A percentile compares a stretch with the other conserved stretches of the same genome.
These are phyloP conservation scores for Plutomurus gul DNA, from an alignment of 1,140 invertebrate genomes.

Conservation along the genomic window DNA sequence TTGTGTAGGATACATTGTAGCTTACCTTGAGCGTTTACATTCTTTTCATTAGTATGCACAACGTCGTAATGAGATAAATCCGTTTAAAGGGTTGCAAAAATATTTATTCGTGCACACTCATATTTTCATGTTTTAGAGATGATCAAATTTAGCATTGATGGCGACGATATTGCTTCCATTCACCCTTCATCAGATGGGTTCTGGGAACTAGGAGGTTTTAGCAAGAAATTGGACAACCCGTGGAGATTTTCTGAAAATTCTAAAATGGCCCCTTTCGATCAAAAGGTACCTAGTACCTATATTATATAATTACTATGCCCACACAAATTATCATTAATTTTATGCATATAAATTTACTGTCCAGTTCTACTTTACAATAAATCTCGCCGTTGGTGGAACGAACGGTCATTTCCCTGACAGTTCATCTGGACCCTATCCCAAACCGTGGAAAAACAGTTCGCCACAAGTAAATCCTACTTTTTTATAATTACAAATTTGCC, in stretches of 20 bases:
- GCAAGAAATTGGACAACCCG: constrained; percentile 57
- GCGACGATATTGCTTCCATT: constrained; percentile 57
- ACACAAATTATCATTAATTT: not conserved
- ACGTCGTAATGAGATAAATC: too few species aligned
- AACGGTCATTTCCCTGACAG: constrained; percentile 68
- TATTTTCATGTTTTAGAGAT: constrained; percentile 6
- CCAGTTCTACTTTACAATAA: constrained; percentile 42
- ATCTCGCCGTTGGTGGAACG: constrained; percentile 45
- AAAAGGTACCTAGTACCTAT: constrained; percentile 63
- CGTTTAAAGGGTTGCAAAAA: not conserved
- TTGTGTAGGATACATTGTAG: too few species aligned
- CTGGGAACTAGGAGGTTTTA: constrained; percentile 51
- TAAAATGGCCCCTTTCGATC: constrained; percentile 72
- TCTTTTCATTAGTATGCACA: not conserved
- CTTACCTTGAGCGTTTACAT: too few species aligned
- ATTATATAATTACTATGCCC: not conserved
- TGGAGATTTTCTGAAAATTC: constrained; percentile 54
- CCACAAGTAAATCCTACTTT: constrained; percentile 57
- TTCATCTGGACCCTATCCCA: constrained; percentile 57
- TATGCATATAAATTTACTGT: not conserved
- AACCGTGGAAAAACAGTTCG: constrained; percentile 72
- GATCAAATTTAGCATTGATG: constrained; percentile 60
- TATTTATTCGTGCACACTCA: too few species aligned
- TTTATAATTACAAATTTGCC: not conserved
- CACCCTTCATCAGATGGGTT: constrained; percentile 48